Evolutionary conservation across 2,797 vertebrate genomes (phyloP), one percentile per base, ranked within the genome.

Genomic region (Clarias platycephalus): DNA sequence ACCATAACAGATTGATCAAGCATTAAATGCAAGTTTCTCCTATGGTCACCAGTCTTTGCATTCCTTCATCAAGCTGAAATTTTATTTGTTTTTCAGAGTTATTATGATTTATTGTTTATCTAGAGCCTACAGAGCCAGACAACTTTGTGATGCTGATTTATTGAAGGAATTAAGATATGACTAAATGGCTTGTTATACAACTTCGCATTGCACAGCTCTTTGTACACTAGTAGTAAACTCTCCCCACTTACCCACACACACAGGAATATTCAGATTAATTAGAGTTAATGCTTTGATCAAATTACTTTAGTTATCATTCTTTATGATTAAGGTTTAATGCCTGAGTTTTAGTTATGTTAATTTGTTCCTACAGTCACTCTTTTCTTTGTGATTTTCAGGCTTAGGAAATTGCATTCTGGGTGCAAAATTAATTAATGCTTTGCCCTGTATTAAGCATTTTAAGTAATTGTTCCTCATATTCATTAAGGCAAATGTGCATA

Each of bases 31-130:
- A 40, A 20, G 24, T 71, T 49, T 81, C 44, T 77, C 18, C 37
- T 70, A 58, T 26, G 58, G n/a, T 37, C n/a, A 53, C 26, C 60
- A 82, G 44, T 55, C 31, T 28, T 28, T 58, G 16, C 31, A 75
- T 81, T 84, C n/a, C 40, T 76, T 81, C 24, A 74, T 34, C 20
- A 70, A 57, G 26, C 40, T 58, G 60, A n/a, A 44, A 84, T 83
- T 83, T 79, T 37, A 76, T 57, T 24, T 34, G 75, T 60, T 82
- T 49, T 88, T 71, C 55, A 71, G 16, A 62, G 76, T 63, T 66
- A 55, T n/a, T n/a, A 81, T 79, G n/a, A 28, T 84, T 75, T 84
- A 87, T 76, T 86, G 76, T 88, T 88, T 84, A 83, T 80, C 12
- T 63, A 84, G 66, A 77, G 60, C 81, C 86, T 85, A 84, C 85